A percentile compares a stretch with the other conserved stretches of the same genome.
phyloP scores from a whole-genome alignment of 2,113 vertebrate genomes.

The Colinus virginianus region DNA sequence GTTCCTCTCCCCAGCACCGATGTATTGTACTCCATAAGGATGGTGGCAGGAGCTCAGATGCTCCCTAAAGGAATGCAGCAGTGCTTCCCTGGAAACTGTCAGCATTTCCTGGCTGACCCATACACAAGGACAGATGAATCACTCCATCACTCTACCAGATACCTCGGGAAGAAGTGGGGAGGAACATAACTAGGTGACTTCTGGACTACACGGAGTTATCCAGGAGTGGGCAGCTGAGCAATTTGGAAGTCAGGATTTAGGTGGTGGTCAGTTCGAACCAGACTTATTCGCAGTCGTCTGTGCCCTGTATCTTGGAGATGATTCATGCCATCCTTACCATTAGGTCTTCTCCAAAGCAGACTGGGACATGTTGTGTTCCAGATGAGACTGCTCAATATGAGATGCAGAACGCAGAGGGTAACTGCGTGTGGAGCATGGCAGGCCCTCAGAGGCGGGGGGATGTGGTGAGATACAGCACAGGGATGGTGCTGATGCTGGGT shows the following conservation, averaged over 20 bases:
- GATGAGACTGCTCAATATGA: not conserved
- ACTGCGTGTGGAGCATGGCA: not conserved
- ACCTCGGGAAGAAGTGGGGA: not conserved
- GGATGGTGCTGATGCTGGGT: not conserved
- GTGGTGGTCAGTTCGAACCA: not conserved
- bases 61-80: not conserved
- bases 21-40: not conserved
- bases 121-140: not conserved
- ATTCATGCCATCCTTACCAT: not conserved
- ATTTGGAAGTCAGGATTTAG: not conserved
- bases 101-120: not conserved
- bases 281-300: accelerated
- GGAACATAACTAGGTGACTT: not conserved
- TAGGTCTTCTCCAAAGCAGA: not conserved
- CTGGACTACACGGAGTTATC: too few species aligned
- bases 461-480: not conserved
- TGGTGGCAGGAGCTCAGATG: not conserved
- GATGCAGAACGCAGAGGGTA: not conserved
- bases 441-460: not conserved
- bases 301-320: not conserved
- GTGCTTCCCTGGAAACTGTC: not conserved
- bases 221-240: not conserved
- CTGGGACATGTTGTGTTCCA: not conserved
- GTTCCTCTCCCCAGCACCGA: not conserved
- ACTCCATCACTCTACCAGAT: not conserved